A percentile compares a stretch with the other conserved stretches of the same genome.
phyloP scores from a whole-genome alignment of 2,888 invertebrate genomes.

The Eristalis arbustorum region DNA sequence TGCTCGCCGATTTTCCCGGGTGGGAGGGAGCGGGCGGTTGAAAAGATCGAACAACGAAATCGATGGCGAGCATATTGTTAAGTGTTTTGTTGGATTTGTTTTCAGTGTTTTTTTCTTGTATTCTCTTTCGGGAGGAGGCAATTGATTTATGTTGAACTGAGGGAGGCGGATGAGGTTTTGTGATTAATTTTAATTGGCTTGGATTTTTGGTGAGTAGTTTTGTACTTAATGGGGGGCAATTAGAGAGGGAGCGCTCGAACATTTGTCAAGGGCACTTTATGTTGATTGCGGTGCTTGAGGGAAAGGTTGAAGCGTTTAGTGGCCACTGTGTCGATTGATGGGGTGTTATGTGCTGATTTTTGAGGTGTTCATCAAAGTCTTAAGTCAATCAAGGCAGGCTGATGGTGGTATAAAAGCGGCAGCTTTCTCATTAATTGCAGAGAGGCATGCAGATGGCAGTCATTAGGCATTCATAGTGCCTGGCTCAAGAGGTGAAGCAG shows the following conservation, averaged over 20 bases:
- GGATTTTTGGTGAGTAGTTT: conserved; percentile 30
- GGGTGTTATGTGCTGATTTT: neutral
- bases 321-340: neutral
- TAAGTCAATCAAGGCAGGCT: no score
- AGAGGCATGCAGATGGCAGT: no score
- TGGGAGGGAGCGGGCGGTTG: neutral
- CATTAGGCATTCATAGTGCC: no score
- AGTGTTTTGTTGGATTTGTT: conserved; percentile 34
- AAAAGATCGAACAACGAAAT: conserved; percentile 24
- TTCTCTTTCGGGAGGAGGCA: neutral
- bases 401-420: no score
- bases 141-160: conserved; percentile 56
- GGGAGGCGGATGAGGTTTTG: conserved; percentile 33
- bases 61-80: conserved; percentile 39
- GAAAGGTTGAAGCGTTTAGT: neutral
- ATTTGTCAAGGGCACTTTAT: conserved; percentile 17
- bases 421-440: no score
- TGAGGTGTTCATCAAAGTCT: no score
- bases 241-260: conserved; percentile 24
- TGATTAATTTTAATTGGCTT: conserved; percentile 54
- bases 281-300: neutral
- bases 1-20: neutral
- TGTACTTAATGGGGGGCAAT: conserved; percentile 44
- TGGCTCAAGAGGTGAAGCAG: no score
- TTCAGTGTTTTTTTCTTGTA: neutral